Percentiles rank a stretch among this genome's conserved stretches.
These are phyloP conservation scores for Pristis pectinata DNA, from an alignment of 2,797 vertebrate species.

Conservation along the genomic window DNA sequence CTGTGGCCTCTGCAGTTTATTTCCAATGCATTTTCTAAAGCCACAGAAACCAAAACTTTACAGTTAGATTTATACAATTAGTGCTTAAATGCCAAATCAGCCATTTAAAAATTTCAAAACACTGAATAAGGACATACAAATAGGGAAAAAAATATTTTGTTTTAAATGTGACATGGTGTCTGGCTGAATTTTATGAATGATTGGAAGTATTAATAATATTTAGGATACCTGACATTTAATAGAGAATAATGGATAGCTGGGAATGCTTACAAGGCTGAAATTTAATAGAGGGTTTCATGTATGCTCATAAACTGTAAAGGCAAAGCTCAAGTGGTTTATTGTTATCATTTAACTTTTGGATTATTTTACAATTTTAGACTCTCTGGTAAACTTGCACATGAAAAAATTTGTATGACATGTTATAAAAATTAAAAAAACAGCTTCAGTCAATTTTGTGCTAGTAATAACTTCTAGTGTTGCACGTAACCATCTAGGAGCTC, in stretches of 20 bases:
- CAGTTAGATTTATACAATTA: neutral
- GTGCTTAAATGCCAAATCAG: neutral
- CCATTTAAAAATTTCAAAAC: neutral
- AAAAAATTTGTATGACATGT: no score
- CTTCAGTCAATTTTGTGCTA: neutral
- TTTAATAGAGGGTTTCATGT: conserved; percentile 8
- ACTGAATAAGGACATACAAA: neutral
- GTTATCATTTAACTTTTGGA: neutral
- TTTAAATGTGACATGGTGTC: neutral
- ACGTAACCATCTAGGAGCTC: no score
- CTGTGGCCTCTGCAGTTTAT: neutral
- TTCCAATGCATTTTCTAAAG: neutral
- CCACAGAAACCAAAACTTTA: neutral
- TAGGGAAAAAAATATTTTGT: neutral
- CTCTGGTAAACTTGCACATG: no score
- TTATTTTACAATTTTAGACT: neutral
- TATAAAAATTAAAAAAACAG: neutral
- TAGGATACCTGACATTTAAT: neutral
- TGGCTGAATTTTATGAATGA: conserved; percentile 5
- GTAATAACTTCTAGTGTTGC: no score
- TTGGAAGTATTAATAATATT: neutral
- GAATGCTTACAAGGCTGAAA: neutral
- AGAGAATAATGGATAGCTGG: neutral
- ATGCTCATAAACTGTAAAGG: neutral
- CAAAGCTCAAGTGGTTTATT: neutral